These are phyloP conservation scores for Prionailurus bengalensis DNA, from an alignment of 2,113 vertebrate genomes.

Conservation along the genomic window DNA sequence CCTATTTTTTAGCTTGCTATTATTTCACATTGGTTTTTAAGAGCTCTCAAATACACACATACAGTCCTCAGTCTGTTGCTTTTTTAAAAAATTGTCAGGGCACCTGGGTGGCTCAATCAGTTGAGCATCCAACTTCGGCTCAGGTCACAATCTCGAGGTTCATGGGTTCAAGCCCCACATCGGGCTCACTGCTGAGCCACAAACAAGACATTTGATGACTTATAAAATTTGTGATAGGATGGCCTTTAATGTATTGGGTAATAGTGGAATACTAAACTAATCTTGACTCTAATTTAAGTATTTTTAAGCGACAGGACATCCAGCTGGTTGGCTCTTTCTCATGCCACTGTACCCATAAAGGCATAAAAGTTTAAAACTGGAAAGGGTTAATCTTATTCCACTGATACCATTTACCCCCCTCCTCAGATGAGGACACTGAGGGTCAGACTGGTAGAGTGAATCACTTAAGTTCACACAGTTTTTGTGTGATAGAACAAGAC, in stretches of 20 bases:
- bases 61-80: not conserved
- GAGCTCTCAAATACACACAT: not conserved
- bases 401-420: not conserved
- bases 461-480: not conserved
- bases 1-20: not conserved
- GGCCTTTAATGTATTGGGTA: not conserved
- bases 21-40: not conserved
- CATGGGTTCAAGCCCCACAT: not conserved
- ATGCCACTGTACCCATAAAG: not conserved
- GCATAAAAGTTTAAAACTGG: not conserved
- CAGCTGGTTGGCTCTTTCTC: not conserved
- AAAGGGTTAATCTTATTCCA: not conserved
- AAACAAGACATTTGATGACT: not conserved
- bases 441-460: not conserved
- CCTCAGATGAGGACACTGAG: not conserved
- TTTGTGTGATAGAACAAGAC: not conserved
- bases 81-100: not conserved
- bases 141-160: not conserved
- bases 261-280: not conserved
- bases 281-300: not conserved
- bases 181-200: not conserved
- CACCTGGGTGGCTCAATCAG: not conserved
- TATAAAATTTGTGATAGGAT: not conserved
- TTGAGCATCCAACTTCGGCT: not conserved
- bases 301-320: not conserved